Evolutionary conservation across 2,797 vertebrate species (phyloP).

Genomic region (Scleropages formosus): DNA sequence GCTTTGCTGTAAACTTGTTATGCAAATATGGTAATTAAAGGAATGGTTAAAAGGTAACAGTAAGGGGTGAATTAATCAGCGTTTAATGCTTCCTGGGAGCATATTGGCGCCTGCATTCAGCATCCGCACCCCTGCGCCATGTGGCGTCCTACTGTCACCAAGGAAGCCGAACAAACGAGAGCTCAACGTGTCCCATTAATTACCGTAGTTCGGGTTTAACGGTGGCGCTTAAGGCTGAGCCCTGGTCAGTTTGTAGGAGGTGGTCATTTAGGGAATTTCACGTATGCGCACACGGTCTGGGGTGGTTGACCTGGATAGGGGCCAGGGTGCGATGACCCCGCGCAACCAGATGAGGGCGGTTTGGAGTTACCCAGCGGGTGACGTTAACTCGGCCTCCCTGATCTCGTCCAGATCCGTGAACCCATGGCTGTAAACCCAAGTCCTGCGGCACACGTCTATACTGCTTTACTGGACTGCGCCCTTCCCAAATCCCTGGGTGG

Average conservation of each 20-base stretch:
- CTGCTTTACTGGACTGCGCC: neutral
- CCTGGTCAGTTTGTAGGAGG: neutral
- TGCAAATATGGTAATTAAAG: neutral
- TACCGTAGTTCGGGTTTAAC: neutral
- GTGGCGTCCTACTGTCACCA: neutral
- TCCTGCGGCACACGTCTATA: neutral
- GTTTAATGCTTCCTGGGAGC: neutral
- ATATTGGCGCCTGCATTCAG: no score
- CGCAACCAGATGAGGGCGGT: neutral
- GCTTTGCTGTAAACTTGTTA: neutral
- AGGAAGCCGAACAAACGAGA: constrained; percentile 19
- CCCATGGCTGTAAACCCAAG: neutral
- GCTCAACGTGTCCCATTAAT: neutral
- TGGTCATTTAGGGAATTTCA: no score
- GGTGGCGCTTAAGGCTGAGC: neutral
- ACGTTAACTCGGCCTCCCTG: neutral
- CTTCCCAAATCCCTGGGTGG: neutral
- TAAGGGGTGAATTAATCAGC: neutral
- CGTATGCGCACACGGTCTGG: neutral
- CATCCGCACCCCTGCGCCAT: neutral
- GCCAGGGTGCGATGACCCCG: neutral
- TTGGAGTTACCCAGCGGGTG: neutral
- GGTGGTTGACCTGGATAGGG: neutral
- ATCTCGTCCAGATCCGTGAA: neutral
- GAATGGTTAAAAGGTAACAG: neutral